Conservation (phyloP, 2,888 invertebrate species). For the Trissoscelio sp. region DNA sequence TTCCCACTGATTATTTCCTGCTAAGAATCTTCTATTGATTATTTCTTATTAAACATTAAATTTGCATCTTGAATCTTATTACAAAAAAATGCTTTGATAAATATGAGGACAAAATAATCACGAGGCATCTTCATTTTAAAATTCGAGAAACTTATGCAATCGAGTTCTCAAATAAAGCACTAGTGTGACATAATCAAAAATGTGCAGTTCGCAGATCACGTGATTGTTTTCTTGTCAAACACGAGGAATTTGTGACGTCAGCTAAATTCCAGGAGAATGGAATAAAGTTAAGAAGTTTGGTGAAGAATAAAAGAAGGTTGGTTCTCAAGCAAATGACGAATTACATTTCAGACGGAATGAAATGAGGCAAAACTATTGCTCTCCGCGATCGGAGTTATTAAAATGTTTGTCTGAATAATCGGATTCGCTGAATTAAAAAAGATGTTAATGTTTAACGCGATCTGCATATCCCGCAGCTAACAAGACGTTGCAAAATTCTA, state of each 20-base stretch:
- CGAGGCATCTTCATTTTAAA: not conserved
- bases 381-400: not conserved
- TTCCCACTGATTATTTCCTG: too few species aligned
- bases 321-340: not conserved
- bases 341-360: constrained; percentile 6
- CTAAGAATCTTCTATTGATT: too few species aligned
- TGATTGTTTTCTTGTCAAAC: constrained; percentile 23
- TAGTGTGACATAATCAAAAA: not conserved
- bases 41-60: too few species aligned
- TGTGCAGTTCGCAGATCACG: not conserved
- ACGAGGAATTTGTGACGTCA: constrained; percentile 11
- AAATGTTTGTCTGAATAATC: not conserved
- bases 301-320: not conserved
- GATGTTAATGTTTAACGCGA: constrained; percentile 8
- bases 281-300: constrained; percentile 10
- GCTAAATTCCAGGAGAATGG: not conserved
- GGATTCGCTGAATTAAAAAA: constrained; percentile 13
- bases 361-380: not conserved
- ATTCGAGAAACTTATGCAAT: not conserved
- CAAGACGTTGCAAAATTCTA: constrained; percentile 55
- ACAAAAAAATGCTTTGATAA: not conserved
- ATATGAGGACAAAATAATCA: not conserved
- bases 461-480: constrained; percentile 27
- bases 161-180: too few species aligned
- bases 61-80: too few species aligned